Conservation (phyloP, 2,113 vertebrate species). For the Pteruthius melanotis region DNA sequence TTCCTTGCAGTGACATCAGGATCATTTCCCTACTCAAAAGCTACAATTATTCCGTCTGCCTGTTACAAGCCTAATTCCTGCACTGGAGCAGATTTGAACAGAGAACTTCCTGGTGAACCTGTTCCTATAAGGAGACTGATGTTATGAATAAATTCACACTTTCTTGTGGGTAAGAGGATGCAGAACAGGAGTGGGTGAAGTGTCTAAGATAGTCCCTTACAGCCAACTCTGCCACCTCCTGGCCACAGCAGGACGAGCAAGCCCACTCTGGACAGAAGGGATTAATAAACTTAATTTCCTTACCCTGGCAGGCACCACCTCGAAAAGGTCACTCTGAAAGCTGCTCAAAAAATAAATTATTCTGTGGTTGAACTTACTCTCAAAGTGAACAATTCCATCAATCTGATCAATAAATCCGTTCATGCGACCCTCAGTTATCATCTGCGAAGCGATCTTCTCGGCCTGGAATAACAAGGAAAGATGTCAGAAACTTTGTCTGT, state of each 20-base stretch:
- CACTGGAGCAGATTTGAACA: neutral
- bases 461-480: constrained; percentile 73
- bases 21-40: neutral
- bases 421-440: constrained; percentile 99
- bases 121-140: neutral
- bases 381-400: constrained; percentile 97
- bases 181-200: neutral
- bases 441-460: constrained; percentile 98
- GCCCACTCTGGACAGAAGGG: neutral
- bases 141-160: neutral
- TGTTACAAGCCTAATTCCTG: neutral
- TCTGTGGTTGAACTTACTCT: constrained; percentile 81
- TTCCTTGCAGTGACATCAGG: neutral
- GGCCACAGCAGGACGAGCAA: neutral
- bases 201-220: accelerated
- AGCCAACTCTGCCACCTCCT: constrained; percentile 28
- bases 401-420: constrained; percentile 99
- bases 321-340: neutral
- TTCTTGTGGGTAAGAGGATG: neutral
- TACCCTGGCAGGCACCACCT: neutral
- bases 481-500: neutral
- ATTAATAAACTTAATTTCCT: neutral
- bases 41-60: neutral
- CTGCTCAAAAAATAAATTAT: neutral
- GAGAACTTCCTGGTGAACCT: neutral